Evolutionary conservation across 53 echinoderm and acorn worm species (phyloP), one percentile per base, ranked within the genome.

Genomic region (Actinopyga echinites): DNA sequence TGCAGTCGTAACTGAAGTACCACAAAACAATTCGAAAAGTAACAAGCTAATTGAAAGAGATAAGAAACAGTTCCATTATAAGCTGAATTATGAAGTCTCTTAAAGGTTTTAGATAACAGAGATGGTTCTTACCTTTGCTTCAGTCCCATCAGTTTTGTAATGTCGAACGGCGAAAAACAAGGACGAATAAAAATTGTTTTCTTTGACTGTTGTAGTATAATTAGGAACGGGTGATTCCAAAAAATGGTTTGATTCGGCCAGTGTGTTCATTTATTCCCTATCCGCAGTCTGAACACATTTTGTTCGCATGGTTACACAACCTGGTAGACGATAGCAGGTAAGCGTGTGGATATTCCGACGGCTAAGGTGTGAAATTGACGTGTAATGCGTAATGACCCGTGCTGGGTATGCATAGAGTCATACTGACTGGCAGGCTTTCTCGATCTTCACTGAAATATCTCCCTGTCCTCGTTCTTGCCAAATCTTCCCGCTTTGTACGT

Each of bases 331-430:
- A 37, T 34, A 13, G 44, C 24, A 22, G 40, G 71, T 26, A 71
- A 71, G 40, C 71, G n/a, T 71, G 71, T 71, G 37, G 71, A 30
- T 40, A 26, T n/a, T 40, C 26, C 71, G 44, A 71, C 71, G 44
- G 71, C 44, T 71, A 40, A 71, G 71, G 71, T 71, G 71, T 71
- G 71, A 71, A 71, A 40, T 71, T 71, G 71, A 71, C 44, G 71
- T 71, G 71, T 40, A 25, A 37, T 22, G 42, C 44, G 19, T 71
- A 71, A 71, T 71, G 71, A 71, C 71, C 40, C 71, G 71, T 45
- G 44, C 43, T 69, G 20, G 69, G 40, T 38, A 38, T 0, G 17
- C 71, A 71, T 28, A 71, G 42, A 37, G n/a, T 43, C 71, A 71
- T 71, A 40, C 71, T 71, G 71, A 71, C 71, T 71, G 71, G 44